Base-by-base conservation (phyloP, 2,888 invertebrate species). In the Tuberolachnus salignus region DNA sequence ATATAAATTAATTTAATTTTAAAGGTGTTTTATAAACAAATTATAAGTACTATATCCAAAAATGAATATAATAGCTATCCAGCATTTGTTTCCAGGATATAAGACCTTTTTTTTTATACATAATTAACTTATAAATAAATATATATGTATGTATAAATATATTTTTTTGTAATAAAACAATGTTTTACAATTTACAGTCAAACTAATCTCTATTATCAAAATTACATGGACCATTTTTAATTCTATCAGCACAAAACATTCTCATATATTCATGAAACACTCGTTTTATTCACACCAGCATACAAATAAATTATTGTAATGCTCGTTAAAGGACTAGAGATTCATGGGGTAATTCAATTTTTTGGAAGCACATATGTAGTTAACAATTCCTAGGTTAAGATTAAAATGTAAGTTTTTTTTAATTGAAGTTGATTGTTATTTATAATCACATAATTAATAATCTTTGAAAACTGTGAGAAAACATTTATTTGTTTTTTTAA, bases 241-340 rank as follows among this genome's bases (percentile, higher is more conserved):
- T 63, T 51, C 51, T 51, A 72, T 59, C 21, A 73, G 72, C 34
- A 67, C 67, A 73, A 73, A 63, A 46, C 10, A 61, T 34, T 53
- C 3, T 67, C 1, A 57, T 46, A 26, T 16, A 34, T 73, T 73
- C 61, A 63, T 73, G 61, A 51, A 73, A 63, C 34, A 72, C 61
- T 61, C 16, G 9, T 70, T 44, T n/a, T 59, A 73, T 49, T 73
- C 49, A 63, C 16, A 61, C 61, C 10, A 71, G 71, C n/a, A 42
- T n/a, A 51, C 51, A 72, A 53, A 53, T 19, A 69, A 19, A 69
- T 61, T 61, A 73, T 57, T 67, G n/a, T 34, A 67, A 75, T 21
- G 55, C 57, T 57, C 19, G 26, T 57, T 74, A 44, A 67, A 75
- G 19, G 75, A 75, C 75, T 75, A 75, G 75, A 75, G 67, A 75